phyloP scores from a whole-genome alignment of 2,888 invertebrate species.

The Julus scanicus region DNA sequence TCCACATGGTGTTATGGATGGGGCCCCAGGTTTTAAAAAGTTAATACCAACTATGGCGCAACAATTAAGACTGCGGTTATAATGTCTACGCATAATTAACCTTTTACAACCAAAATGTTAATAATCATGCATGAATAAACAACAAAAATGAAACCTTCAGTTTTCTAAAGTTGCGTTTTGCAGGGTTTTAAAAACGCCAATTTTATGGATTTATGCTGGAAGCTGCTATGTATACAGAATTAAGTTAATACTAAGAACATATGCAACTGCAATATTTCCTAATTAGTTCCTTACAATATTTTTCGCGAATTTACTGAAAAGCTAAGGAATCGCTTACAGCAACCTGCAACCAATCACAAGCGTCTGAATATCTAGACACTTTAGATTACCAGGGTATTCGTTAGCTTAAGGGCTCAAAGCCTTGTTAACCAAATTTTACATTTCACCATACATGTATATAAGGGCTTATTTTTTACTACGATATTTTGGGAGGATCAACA shows the following conservation, averaged over 20 bases:
- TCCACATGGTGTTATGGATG: background rate
- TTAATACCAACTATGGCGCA: background rate
- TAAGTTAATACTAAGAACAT: background rate
- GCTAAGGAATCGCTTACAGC: background rate
- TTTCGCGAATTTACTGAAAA: background rate
- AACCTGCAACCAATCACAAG: background rate
- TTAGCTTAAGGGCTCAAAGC: background rate
- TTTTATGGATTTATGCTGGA: background rate
- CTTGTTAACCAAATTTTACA: background rate
- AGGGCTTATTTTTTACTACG: background rate
- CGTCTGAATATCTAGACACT: background rate
- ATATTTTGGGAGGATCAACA: background rate
- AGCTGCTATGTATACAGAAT: background rate
- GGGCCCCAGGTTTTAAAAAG: background rate
- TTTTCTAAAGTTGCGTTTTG: background rate
- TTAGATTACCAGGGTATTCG: background rate
- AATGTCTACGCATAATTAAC: too few relatives aligned
- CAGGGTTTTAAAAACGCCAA: background rate
- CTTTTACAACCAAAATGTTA: too few relatives aligned
- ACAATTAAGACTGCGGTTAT: too few relatives aligned
- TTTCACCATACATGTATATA: background rate
- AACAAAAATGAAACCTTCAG: too few relatives aligned
- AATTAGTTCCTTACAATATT: background rate
- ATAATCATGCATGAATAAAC: too few relatives aligned
- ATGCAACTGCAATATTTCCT: background rate